These are phyloP conservation scores for Etheostoma spectabile DNA, from an alignment of 2,113 vertebrate genomes.

Conservation along the genomic window DNA sequence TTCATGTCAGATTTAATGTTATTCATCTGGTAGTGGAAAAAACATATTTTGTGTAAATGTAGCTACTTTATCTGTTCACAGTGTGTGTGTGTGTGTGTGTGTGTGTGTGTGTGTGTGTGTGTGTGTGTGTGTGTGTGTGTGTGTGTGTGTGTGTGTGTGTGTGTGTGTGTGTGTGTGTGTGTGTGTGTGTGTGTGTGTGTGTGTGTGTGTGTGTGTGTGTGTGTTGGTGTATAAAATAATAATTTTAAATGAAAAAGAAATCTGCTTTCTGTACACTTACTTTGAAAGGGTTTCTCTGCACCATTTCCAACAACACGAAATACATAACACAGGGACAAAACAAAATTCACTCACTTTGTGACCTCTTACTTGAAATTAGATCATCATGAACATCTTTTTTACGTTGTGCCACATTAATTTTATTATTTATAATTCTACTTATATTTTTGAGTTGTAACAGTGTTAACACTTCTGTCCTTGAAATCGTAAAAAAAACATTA, in stretches of 20 bases:
- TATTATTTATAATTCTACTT: background rate
- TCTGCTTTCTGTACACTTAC: background rate
- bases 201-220: background rate
- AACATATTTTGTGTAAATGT: constrained; percentile 21
- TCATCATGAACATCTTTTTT: background rate
- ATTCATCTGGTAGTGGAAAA: background rate
- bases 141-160: background rate
- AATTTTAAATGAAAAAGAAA: background rate
- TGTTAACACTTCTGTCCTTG: background rate
- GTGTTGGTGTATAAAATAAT: background rate
- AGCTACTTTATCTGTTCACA: constrained; percentile 5
- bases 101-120: background rate
- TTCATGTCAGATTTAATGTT: constrained; percentile 46
- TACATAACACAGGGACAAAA: background rate
- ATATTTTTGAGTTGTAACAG: background rate
- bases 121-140: background rate
- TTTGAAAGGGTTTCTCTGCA: background rate
- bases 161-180: background rate
- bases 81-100: background rate
- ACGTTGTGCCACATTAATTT: background rate
- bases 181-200: constrained; percentile 1
- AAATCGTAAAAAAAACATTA: background rate
- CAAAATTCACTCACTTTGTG: background rate
- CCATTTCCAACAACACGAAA: background rate
- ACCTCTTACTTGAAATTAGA: background rate